Base-by-base conservation (phyloP, 2,888 invertebrate species). In the Drosophila eohydei region DNA sequence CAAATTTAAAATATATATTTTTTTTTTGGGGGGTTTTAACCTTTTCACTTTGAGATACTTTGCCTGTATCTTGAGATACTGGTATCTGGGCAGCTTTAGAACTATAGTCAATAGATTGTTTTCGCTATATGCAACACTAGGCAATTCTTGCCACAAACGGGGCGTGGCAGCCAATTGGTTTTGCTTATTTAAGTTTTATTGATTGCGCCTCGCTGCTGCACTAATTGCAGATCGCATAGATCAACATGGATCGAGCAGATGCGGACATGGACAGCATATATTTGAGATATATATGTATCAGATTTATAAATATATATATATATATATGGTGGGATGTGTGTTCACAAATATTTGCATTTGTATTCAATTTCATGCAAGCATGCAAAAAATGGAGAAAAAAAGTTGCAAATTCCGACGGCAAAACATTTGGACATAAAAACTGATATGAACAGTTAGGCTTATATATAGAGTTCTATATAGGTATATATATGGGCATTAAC, bases 151-250 rank as follows among this genome's bases (percentile, higher is more conserved):
- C 43, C 48, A 41, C 59, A 61, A 65, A 65, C 54, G 77, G 74
- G 77, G 78, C 78, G 78, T 78, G 78, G 78, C 67, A 16, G 75
- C 52, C 59, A 59, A 71, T 71, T 62, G 73, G 80, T 44, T 80
- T 80, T 75, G 78, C 81, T 80, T 80, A 71, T 75, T 80, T 80
- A 69, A 80, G 75, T 80, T 80, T 80, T 80, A 80, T 80, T 80
- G 80, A 80, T 80, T 69, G 71, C 52, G 56, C 21, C 38, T 52
- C 36, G 77, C 65, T 76, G 36, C 70, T 80, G 80, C 74, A 71
- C 80, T 77, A 79, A 78, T 76, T 75, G 68, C 68, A 57, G 48
- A 38, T 64, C 50, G 38, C 40, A n/a, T 26, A 66, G 48, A 61
- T 56, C 44, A 36, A 52, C 44, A 61, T 40, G 60, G 51, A 34